Conservation (phyloP, 2,797 vertebrate species). For the Gymnodraco acuticeps region DNA sequence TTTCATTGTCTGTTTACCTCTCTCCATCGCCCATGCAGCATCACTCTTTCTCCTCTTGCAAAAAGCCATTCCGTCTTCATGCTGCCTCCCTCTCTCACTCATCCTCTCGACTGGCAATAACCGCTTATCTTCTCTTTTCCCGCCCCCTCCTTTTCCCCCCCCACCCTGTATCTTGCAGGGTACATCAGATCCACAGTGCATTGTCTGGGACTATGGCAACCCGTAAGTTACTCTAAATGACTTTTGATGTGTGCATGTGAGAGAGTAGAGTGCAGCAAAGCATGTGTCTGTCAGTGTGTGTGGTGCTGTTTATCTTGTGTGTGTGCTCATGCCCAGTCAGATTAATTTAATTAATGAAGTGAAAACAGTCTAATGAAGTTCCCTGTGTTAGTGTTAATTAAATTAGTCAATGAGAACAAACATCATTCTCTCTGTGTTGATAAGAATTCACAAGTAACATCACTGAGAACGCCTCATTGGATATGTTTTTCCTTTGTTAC, state of each 20-base stretch:
- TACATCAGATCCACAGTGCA: constrained; percentile 94
- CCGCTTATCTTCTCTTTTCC: constrained; percentile 61
- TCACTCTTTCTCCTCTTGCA: constrained; percentile 74
- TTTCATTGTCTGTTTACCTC: constrained; percentile 79
- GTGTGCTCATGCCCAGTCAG: constrained; percentile 47
- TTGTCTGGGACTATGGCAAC: constrained; percentile 95
- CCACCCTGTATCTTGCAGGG: constrained; percentile 85
- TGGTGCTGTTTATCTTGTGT: constrained; percentile 46
- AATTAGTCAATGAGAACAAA: constrained; percentile 70
- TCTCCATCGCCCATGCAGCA: constrained; percentile 69
- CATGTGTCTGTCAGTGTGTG: constrained; percentile 9
- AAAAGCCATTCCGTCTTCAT: constrained; percentile 58
- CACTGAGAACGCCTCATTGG: constrained; percentile 25
- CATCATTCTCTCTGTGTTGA: constrained; percentile 47
- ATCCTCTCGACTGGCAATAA: constrained; percentile 69
- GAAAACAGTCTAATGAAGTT: constrained; percentile 70
- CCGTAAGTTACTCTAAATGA: constrained; percentile 88
- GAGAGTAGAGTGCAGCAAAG: constrained; percentile 19
- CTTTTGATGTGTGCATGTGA: constrained; percentile 32
- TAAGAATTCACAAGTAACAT: constrained; percentile 52
- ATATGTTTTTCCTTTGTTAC: constrained; percentile 25
- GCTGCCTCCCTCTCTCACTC: constrained; percentile 50
- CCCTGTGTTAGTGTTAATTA: constrained; percentile 70
- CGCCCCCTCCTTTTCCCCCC: not conserved
- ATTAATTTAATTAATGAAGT: constrained; percentile 70